Evolutionary conservation across 1,140 invertebrate genomes (phyloP), one percentile per base, ranked within the genome.

Genomic region (Propsilocerus akamusi): DNA sequence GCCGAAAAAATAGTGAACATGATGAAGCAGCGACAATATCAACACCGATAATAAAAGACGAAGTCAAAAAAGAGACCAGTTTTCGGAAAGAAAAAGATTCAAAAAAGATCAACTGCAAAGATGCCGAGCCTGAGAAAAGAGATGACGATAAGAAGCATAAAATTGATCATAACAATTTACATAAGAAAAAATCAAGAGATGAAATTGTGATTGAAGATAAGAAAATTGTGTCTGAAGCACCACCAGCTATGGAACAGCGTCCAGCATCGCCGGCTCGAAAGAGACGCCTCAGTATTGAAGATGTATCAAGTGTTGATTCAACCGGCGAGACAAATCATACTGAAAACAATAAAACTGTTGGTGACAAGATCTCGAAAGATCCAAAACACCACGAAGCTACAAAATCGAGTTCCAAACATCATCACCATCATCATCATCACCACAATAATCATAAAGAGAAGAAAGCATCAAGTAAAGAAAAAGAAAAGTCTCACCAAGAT

Each of bases 331-430:
- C 55, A 69, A 72, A 59, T 72, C 74, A 64, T 66, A 72, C 53
- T 69, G 74, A 57, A 70, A 64, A 56, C 69, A 72, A 61, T 68
- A 67, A 59, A n/a, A n/a, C n/a, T n/a, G n/a, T n/a, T n/a, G n/a
- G 68, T 67, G 48, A 57, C 72, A 24, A 66, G 68, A 55, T n/a
- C 70, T 69, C 57, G 70, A 73, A 57, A 55, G 64, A 64, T 56
- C 64, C 59, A 5, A 54, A 68, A 51, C 64, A 67, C 48, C 63
- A 66, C 55, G 58, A 59, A 26, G 64, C 67, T 51, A 37, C 59
- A 23, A 46, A 58, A 34, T 69, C 68, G 55, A 66, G 70, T 34
- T 68, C 68, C 17, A 68, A 68, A 55, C 70, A 67, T 56, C 51
- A 58, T 22, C 70, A 68, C 57, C 56, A 48, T 20, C 68, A 71